Evolutionary conservation across 2,113 vertebrate species (phyloP).

Genomic region (Brienomyrus brachyistius): DNA sequence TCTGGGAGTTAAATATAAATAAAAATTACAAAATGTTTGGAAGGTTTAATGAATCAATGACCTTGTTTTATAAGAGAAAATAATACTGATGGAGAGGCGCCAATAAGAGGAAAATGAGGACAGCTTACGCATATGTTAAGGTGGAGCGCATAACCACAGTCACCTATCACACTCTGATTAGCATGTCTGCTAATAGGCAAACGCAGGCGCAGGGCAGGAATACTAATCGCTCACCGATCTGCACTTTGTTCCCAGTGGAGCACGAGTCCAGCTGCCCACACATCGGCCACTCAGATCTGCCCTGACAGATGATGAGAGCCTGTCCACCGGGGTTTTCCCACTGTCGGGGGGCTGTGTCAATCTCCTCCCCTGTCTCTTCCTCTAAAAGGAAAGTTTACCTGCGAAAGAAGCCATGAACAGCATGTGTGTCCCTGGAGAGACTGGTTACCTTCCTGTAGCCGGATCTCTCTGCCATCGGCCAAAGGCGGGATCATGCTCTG

Average conservation of each 20-base stretch:
- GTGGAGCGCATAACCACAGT: neutral
- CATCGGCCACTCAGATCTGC: neutral
- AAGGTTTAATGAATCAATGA: neutral
- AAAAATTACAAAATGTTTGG: neutral
- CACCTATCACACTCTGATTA: slow-evolving; percentile 1
- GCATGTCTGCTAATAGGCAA: neutral
- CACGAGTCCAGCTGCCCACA: neutral
- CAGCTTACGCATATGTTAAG: neutral
- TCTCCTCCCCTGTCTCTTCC: neutral
- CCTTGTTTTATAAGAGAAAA: neutral
- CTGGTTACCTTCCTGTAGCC: neutral
- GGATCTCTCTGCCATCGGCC: neutral
- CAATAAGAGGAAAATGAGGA: neutral
- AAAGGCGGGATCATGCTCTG: neutral
- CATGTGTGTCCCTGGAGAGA: neutral
- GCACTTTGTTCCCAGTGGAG: neutral
- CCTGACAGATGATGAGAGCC: neutral
- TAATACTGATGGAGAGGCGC: neutral
- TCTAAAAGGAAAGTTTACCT: neutral
- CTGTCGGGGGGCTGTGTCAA: neutral
- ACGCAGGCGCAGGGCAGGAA: neutral
- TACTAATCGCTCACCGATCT: neutral
- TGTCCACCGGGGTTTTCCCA: neutral
- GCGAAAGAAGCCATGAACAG: neutral
- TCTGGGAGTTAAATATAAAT: neutral